Conservation (phyloP, 2,888 invertebrate species). For the Harpalus rufipes region DNA sequence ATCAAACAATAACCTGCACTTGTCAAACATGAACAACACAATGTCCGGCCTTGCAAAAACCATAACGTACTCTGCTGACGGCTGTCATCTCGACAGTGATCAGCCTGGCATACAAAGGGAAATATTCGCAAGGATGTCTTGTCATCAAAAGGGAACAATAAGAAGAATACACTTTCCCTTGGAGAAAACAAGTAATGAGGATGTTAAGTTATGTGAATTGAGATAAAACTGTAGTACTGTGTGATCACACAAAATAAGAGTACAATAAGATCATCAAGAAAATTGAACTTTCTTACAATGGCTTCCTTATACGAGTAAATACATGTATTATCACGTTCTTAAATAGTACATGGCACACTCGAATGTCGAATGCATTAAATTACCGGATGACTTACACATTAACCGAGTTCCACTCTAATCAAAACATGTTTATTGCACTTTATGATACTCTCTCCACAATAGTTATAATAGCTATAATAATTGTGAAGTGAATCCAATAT, state of each 20-base stretch:
- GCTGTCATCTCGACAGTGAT: slow-evolving; percentile 33
- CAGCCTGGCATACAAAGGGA: not conserved
- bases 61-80: slow-evolving; percentile 7
- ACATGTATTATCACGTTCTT: not conserved
- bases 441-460: too few species aligned
- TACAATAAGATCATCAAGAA: not conserved
- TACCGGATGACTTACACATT: too few species aligned
- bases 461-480: too few species aligned
- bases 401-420: too few species aligned
- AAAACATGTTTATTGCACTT: too few species aligned
- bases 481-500: too few species aligned
- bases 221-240: not conserved
- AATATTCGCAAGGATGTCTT: slow-evolving; percentile 2
- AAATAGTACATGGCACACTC: too few species aligned
- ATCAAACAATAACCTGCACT: slow-evolving; percentile 48
- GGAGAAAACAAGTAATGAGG: not conserved
- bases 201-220: not conserved
- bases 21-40: slow-evolving; percentile 19
- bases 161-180: not conserved
- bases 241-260: not conserved
- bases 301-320: not conserved
- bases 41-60: slow-evolving; percentile 51
- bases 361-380: too few species aligned
- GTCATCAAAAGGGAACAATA: not conserved
- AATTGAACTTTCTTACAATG: not conserved